Evolutionary conservation across 2,113 vertebrate genomes (phyloP).

Genomic region (Catharus bicknelli): DNA sequence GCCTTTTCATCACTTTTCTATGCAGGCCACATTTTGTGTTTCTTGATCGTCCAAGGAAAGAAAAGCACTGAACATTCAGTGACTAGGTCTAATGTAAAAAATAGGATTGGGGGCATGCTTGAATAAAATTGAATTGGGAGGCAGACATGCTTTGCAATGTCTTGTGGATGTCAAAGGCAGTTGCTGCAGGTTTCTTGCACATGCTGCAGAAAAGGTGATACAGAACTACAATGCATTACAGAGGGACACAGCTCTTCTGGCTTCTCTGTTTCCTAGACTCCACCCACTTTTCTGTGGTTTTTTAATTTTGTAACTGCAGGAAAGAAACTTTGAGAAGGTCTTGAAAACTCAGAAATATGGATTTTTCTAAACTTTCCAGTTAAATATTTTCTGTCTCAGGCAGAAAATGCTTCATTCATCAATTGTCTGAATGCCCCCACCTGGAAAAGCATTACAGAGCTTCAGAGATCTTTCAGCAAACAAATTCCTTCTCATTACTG

Average conservation of each 20-base stretch:
- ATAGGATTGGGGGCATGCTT: background rate
- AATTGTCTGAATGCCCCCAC: constrained; percentile 53
- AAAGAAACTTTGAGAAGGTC: background rate
- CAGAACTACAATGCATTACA: background rate
- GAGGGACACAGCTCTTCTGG: background rate
- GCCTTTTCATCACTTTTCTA: background rate
- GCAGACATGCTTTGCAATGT: rapidly evolving
- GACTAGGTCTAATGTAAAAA: background rate
- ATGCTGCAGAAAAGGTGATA: background rate
- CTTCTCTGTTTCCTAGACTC: background rate
- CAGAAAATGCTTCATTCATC: constrained; percentile 34
- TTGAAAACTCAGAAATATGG: background rate
- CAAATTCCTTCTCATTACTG: constrained; percentile 71
- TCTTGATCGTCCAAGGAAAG: background rate
- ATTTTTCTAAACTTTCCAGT: constrained; percentile 45
- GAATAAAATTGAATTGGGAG: background rate
- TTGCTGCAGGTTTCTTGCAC: background rate
- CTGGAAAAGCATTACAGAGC: constrained; percentile 70
- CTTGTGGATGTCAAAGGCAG: background rate
- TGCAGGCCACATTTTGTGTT: background rate
- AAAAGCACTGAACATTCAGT: background rate
- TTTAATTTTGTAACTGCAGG: background rate
- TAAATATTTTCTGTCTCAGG: constrained; percentile 45
- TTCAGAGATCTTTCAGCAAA: constrained; percentile 73
- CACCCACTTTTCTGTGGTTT: background rate